Evolutionary conservation across 1,140 invertebrate genomes (phyloP), one percentile per base, ranked within the genome.

Genomic region (Drosophila yakuba): DNA sequence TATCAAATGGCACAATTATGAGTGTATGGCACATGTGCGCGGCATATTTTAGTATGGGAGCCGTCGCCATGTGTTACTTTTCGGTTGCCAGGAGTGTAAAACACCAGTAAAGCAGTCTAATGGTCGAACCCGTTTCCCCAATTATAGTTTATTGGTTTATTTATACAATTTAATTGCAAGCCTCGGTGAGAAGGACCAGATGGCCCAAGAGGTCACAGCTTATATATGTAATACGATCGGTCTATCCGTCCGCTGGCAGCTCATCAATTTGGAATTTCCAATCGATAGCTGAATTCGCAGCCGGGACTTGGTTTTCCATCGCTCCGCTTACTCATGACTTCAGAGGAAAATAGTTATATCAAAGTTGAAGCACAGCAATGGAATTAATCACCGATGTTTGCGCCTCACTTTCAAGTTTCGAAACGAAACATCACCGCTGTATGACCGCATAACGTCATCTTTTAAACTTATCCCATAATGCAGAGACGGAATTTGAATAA

Each of bases 181-280:
- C 28, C 32, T 2, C 43, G 35, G 43, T 71, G 68, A 71, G 64
- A 71, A 69, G 36, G 52, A 71, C 41, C 68, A 71, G 64, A 71
- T 71, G 68, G 25, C 17, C 11, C 35, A 20, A 36, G 44, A 58
- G 64, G 68, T 50, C 68, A 48, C 17, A 68, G 44, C 60, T 20
- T 20, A 2, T 20, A 67, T 41, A 57, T 35, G 6, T 39, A 36
- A 69, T 48, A 15, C 17, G 67, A 68, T 71, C 61, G 20, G 41
- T 17, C 2, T 38, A 12, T 43, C 59, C 59, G 39, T 48, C 50
- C 32, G 25, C 50, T 47, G 32, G 17, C 32, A 45, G 36, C 68
- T 58, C 68, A 71, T 71, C 66, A 57, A 71, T 71, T 58, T 36
- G 57, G 20, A 14, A 71, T 71, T 45, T n/a, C 43, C 64, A 71